Evolutionary conservation across 2,888 invertebrate species (phyloP), one percentile per base, ranked within the genome.

Genomic region (Mythimna ferrago): DNA sequence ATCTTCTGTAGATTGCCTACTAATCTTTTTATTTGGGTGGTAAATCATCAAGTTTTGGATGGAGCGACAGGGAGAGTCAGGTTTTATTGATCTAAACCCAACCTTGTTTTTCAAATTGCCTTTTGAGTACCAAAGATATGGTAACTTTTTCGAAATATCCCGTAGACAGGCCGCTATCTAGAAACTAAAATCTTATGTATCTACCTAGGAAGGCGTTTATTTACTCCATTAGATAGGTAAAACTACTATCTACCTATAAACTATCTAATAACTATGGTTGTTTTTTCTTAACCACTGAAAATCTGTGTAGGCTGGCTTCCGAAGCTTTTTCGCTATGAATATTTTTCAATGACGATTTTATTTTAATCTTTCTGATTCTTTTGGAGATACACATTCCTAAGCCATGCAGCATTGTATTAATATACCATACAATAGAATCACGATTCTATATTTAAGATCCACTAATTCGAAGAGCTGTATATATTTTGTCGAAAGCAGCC

Each of bases 401-500:
- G 48, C 21, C 41, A 61, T 60, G 56, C 60, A 74, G 74, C 77
- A 66, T 76, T 66, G 71, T 83, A 83, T 87, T 77, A 77, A 76
- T 73, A 73, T 53, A 58, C 62, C 51, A 58, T 73, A 86, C 82
- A 84, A 86, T 80, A 79, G 74, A 76, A 85, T 85, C 87, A 86
- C 76, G 80, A 63, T 79, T 89, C 91, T 94, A 93, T 90, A 91
- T 93, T 89, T 93, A 90, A 90, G 86, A 86, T 87, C 76, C 82
- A 88, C 91, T 92, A 91, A 94, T 93, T 91, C 87, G 87, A 90
- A 88, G 85, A 88, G 87, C 87, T 86, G 90, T 90, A 71, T 75
- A 91, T 92, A 92, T 93, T 91, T 91, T 92, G 92, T 92, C 90
- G 90, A 93, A 93, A 93, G 85, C 90, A 94, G 93, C 93, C 94